Conservation (phyloP, 2,113 vertebrate genomes). For the Podocnemis expansa region DNA sequence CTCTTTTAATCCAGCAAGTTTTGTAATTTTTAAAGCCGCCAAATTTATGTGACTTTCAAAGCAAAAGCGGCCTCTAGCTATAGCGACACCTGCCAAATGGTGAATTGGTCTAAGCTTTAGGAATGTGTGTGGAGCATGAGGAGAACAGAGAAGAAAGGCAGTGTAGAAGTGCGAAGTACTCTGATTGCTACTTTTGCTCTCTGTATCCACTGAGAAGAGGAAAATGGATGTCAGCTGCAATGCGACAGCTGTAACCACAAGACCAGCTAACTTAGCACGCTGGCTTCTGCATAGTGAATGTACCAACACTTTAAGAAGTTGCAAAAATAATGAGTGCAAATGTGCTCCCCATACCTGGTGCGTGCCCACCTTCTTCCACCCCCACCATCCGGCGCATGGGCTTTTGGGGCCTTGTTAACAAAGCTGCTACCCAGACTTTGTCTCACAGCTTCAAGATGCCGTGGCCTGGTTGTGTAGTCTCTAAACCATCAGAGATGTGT, state of each 20-base stretch:
- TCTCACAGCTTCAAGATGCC: fast-evolving
- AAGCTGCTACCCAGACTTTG: background rate
- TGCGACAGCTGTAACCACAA: background rate
- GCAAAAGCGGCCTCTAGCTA: conserved; percentile 32
- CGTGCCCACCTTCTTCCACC: background rate
- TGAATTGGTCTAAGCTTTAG: conserved; percentile 31
- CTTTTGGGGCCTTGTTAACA: background rate
- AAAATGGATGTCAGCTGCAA: background rate
- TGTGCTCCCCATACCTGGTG: background rate
- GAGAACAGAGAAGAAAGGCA: background rate
- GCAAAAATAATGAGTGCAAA: background rate
- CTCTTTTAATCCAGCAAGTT: conserved; percentile 6
- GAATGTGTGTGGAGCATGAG: conserved; percentile 17
- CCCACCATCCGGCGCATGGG: background rate
- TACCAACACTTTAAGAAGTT: background rate
- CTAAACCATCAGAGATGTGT: fast-evolving
- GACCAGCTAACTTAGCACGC: too few species aligned
- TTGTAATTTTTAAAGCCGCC: conserved; percentile 20
- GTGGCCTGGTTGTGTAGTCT: background rate
- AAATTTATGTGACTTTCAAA: conserved; percentile 16
- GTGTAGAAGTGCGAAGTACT: conserved; percentile 13
- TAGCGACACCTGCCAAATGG: background rate
- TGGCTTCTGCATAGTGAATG: background rate
- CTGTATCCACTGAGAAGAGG: too few species aligned
- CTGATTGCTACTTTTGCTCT: background rate